A percentile compares a stretch with the other conserved stretches of the same genome.
These are phyloP conservation scores for Colistium nudipinnis DNA, from an alignment of 2,113 vertebrate species.

Conservation along the genomic window DNA sequence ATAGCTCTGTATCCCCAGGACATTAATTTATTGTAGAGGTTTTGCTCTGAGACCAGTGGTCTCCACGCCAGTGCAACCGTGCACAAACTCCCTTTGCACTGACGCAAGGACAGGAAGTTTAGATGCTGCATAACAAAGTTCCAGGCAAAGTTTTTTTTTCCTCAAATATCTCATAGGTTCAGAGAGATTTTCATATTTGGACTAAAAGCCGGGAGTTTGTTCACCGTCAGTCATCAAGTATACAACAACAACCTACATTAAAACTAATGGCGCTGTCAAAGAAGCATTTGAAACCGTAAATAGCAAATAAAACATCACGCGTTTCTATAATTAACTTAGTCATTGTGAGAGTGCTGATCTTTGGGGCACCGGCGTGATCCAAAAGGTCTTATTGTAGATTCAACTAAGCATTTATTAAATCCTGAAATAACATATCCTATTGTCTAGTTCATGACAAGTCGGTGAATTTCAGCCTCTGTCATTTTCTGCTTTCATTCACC, in stretches of 20 bases:
- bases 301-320: background rate
- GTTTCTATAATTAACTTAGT: too few species aligned
- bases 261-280: background rate
- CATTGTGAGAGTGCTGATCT: background rate
- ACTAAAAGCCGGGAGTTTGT: background rate
- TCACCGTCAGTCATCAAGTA: background rate
- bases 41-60: conserved; percentile 26
- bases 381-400: too few species aligned
- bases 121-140: background rate
- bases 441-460: too few species aligned
- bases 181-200: too few species aligned
- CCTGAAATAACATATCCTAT: too few species aligned
- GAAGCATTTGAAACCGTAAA: background rate
- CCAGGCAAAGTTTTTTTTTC: too few species aligned
- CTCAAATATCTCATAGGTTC: too few species aligned
- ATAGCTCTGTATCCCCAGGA: conserved; percentile 36
- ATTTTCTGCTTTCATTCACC: too few species aligned
- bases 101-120: background rate
- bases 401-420: too few species aligned
- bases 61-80: conserved; percentile 20
- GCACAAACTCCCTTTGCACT: background rate
- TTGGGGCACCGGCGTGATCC: background rate
- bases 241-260: background rate
- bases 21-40: conserved; percentile 26
- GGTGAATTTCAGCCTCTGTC: too few species aligned